These are phyloP conservation scores for Leptoclinus maculatus DNA, from an alignment of 2,797 vertebrate species.

Conservation along the genomic window DNA sequence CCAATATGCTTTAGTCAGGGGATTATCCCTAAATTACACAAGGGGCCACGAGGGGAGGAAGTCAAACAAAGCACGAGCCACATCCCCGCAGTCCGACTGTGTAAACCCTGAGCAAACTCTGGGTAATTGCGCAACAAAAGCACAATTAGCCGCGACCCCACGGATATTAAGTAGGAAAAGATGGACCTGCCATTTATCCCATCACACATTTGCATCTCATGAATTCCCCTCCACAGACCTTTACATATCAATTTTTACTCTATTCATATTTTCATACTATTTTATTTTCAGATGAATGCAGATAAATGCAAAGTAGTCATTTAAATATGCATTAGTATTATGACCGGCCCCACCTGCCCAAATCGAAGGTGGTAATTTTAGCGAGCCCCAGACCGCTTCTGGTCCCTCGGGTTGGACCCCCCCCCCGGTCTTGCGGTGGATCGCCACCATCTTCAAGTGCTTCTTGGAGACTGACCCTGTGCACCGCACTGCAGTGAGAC, in stretches of 20 bases:
- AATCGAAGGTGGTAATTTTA: slow-evolving; percentile 70
- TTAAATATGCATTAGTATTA: slow-evolving; percentile 85
- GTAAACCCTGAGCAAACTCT: slow-evolving; percentile 89
- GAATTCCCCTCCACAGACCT: slow-evolving; percentile 71
- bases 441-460: slow-evolving; percentile 45
- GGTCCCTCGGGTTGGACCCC: slow-evolving; percentile 45
- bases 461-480: slow-evolving; percentile 53
- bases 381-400: slow-evolving; percentile 57
- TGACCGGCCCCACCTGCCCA: slow-evolving; percentile 37
- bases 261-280: slow-evolving; percentile 62
- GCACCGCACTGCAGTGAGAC: slow-evolving; percentile 8
- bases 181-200: slow-evolving; percentile 72
- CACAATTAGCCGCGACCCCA: slow-evolving; percentile 88
- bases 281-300: slow-evolving; percentile 83
- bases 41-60: slow-evolving; percentile 71
- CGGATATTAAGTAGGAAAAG: slow-evolving; percentile 85
- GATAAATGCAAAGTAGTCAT: slow-evolving; percentile 84
- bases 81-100: slow-evolving; percentile 57
- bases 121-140: slow-evolving; percentile 93
- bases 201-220: slow-evolving; percentile 84
- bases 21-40: slow-evolving; percentile 78
- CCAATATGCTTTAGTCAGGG: slow-evolving; percentile 79
- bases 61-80: slow-evolving; percentile 80
- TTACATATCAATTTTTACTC: slow-evolving; percentile 52
- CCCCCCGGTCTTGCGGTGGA: neutral